Conservation (phyloP, 2,888 invertebrate genomes). For the Limnephilus auricula region DNA sequence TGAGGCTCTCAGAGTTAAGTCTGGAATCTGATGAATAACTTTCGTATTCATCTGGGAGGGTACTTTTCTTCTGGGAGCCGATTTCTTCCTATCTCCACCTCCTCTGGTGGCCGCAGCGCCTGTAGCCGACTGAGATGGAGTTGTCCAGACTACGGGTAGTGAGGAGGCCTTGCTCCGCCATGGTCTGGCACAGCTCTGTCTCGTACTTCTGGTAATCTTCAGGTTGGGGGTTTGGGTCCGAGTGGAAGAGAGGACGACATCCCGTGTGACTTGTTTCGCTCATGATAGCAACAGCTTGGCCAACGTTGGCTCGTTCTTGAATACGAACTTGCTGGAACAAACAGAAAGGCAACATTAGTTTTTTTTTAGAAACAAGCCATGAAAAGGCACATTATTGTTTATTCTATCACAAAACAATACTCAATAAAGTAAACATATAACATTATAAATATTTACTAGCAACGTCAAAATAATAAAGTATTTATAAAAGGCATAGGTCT, state of each 20-base stretch:
- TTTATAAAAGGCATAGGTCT: no score
- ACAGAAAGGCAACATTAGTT: not conserved
- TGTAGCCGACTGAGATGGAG: slow-evolving; percentile 56
- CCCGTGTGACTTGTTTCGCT: not conserved
- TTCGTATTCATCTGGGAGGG: slow-evolving; percentile 54
- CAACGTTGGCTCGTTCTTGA: slow-evolving; percentile 67
- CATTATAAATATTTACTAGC: no score
- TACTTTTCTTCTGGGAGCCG: slow-evolving; percentile 42
- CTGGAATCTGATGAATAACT: slow-evolving; percentile 54
- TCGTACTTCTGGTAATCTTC: slow-evolving; percentile 59
- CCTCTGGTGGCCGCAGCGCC: slow-evolving; percentile 51
- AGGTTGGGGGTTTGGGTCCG: slow-evolving; percentile 68
- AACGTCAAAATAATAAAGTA: no score
- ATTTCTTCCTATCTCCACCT: slow-evolving; percentile 60
- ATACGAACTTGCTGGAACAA: slow-evolving; percentile 58
- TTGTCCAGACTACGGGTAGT: slow-evolving; percentile 61
- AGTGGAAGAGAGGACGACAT: slow-evolving; percentile 67
- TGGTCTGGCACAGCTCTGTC: slow-evolving; percentile 46
- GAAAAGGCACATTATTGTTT: not conserved
- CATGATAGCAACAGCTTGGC: slow-evolving; percentile 65
- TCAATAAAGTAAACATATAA: not conserved
- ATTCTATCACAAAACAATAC: not conserved
- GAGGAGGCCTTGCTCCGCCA: slow-evolving; percentile 54
- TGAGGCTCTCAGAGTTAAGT: slow-evolving; percentile 49
- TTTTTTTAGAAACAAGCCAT: not conserved